Base-by-base conservation (phyloP, 2,113 vertebrate genomes). In the Tinamus guttatus region DNA sequence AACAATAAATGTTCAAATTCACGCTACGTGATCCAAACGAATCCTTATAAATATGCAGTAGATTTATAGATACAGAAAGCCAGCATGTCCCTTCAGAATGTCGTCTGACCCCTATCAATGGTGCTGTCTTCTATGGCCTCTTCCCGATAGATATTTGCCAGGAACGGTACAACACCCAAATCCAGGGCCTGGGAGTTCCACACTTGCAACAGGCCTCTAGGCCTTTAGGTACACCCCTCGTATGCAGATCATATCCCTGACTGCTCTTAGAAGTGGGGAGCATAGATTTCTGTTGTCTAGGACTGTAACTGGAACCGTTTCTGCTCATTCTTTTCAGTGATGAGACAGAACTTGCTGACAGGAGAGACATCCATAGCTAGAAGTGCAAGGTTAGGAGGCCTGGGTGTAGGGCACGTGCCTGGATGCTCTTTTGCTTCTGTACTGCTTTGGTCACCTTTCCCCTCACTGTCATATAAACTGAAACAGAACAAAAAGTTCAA, bases 1-100 rank as follows among this genome's bases (percentile, higher is more conserved):
- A 87, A 93, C 74, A 87, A 75, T 77, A 71, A 92, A 88, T 75
- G 90, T 83, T 97, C 80, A 45, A 17, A 85, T 94, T 89, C 79
- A 34, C 60, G 30, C 68, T 30, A 24, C 54, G 89, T 80, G 68
- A 65, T 87, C 91, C 82, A 79, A 82, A 81, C 18, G 25, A 51
- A 92, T 73, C 59, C 70, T 90, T 90, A 92, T 90, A 85, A 95
- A 96, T 95, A 90, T 88, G 74, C 67, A 85, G 25, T 58, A 32
- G 49, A 77, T 64, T 89, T 58, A 34, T 20, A 22, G 9, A 41
- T 16, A 70, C 38, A 77, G 90, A 6, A 76, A 92, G 62, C 19
- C 80, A 77, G 79, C 79, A 43, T 68, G 87, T 73, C 87, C 81
- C 52, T 77, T 92, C 62, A 62, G 87, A 86, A 38, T 75, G 85